Evolutionary conservation across 2,797 vertebrate genomes (phyloP), one percentile per base, ranked within the genome.

Genomic region (Anabacerthia variegaticeps): DNA sequence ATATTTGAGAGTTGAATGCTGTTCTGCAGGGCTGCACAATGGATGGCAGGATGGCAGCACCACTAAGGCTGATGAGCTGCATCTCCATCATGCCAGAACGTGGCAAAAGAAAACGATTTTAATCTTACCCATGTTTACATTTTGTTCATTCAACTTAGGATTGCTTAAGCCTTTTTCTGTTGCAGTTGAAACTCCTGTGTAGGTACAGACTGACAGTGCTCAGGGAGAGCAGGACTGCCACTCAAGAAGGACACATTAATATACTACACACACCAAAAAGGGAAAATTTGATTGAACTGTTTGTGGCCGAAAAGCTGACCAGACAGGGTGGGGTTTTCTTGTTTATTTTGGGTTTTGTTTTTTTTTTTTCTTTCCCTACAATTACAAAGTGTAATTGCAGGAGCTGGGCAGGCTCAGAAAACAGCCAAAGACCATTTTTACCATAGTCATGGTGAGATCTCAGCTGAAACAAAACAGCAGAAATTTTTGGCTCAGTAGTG

Each of bases 41-140:
- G 86, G 88, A 96, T 49, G 82, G 78, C 59, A 94, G 80, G 72
- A 87, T 74, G 46, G 44, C 32, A 49, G 46, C 6, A 19, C 59
- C 78, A 75, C 67, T 92, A 96, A 95, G 79, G 95, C 87, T 89
- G 51, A 51, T 12, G 34, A 22, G 73, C 78, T 93, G 89, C 89
- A 96, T 34, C 79, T 62, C 66, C 67, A 85, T 85, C 89, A 63
- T 17, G 55, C 85, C 83, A 91, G 8, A 12, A 14, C 34, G 71
- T 58, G 87, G 90, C 84, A 92, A 97, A 96, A 91, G 76, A 86
- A 93, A 80, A 56, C 78, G 7, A 32, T 48, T 72, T 90, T 41
- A 69, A 86, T 93, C 69, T 89, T 88, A 75, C 81, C 69, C 86
- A 75, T 83, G 52, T 28, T 46, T 79, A 59, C 72, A 74, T 92